Conservation (phyloP, 1,140 invertebrate genomes). For the Gryon sp. region DNA sequence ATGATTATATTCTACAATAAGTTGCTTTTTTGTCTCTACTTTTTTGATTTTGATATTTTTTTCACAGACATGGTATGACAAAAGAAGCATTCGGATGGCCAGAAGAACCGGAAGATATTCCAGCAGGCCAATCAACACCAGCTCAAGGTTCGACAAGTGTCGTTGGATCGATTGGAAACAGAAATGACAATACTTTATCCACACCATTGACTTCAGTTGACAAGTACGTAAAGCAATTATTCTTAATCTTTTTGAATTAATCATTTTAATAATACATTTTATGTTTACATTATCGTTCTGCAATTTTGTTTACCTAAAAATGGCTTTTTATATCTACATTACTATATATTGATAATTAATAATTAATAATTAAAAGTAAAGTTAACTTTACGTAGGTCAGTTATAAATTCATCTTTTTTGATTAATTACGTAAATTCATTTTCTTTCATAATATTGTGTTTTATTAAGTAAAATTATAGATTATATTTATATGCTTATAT, state of each 20-base stretch:
- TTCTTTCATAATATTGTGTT: no score
- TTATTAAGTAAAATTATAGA: no score
- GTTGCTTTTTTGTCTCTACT: no score
- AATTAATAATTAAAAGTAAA: no score
- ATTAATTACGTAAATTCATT: no score
- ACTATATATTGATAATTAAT: no score
- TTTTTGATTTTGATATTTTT: no score
- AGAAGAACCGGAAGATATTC: slow-evolving; percentile 93
- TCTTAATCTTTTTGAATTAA: slow-evolving; percentile 8
- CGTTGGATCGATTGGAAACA: slow-evolving; percentile 70
- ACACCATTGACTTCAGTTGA: slow-evolving; percentile 80
- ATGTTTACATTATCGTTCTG: neutral
- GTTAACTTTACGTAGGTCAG: no score
- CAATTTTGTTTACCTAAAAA: no score
- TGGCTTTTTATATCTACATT: no score
- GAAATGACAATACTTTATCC: slow-evolving; percentile 75
- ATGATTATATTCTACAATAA: slow-evolving; percentile 3
- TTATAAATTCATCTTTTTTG: no score
- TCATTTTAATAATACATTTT: slow-evolving; percentile 4
- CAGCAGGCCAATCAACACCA: slow-evolving; percentile 81
- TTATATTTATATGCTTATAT: no score
- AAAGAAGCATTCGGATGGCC: slow-evolving; percentile 98
- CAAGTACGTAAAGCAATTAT: slow-evolving; percentile 71
- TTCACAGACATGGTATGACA: slow-evolving; percentile 94
- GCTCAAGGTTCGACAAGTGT: slow-evolving; percentile 66